Evolutionary conservation across 2,113 vertebrate genomes (phyloP).

Genomic region (Dipodomys spectabilis): DNA sequence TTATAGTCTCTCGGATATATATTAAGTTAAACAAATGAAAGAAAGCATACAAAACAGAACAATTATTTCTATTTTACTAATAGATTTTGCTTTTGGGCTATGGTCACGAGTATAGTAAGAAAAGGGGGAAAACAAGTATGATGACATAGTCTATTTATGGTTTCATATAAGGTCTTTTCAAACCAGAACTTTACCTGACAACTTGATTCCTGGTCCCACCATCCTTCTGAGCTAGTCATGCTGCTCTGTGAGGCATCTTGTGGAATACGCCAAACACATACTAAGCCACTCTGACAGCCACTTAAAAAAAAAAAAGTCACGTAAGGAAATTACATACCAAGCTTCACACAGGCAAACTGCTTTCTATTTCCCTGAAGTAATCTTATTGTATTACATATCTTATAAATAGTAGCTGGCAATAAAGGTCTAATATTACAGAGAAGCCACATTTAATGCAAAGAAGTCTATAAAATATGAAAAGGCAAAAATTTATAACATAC

Average conservation of each 20-base stretch:
- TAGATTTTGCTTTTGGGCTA: neutral
- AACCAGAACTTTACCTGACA: slow-evolving; percentile 82
- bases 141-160: neutral
- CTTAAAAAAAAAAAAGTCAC: slow-evolving; percentile 83
- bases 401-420: slow-evolving; percentile 18
- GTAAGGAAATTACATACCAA: slow-evolving; percentile 28
- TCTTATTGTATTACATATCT: slow-evolving; percentile 35
- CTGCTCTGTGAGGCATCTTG: slow-evolving; percentile 89
- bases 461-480: slow-evolving; percentile 50
- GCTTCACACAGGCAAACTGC: slow-evolving; percentile 20
- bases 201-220: slow-evolving; percentile 91
- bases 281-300: slow-evolving; percentile 96
- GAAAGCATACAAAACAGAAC: slow-evolving; percentile 5
- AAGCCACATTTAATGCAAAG: slow-evolving; percentile 34
- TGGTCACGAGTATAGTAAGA: neutral
- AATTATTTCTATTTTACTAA: slow-evolving; percentile 22
- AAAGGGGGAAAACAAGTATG: neutral
- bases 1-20: slow-evolving; percentile 8
- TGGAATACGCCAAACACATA: slow-evolving; percentile 96
- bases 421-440: slow-evolving; percentile 30
- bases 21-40: slow-evolving; percentile 41
- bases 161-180: slow-evolving; percentile 42
- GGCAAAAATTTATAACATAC: slow-evolving; percentile 86
- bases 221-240: slow-evolving; percentile 88
- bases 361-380: slow-evolving; percentile 31